Evolutionary conservation across 2,888 invertebrate genomes (phyloP).

Genomic region (Limnephilus auricula): DNA sequence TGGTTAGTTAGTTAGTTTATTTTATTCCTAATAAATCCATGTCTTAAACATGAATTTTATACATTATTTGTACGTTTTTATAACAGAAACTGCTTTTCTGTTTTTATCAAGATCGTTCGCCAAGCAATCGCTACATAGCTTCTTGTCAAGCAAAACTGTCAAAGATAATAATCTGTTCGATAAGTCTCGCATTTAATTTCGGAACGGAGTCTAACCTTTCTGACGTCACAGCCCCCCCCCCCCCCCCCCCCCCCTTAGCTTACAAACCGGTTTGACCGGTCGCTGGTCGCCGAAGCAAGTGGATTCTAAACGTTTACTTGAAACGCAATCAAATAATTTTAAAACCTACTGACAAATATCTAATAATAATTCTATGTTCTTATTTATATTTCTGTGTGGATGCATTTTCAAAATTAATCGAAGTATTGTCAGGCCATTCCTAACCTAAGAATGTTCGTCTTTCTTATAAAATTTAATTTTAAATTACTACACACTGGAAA

Average conservation of each 20-base stretch:
- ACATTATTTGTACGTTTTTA: neutral
- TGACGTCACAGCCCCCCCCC: neutral
- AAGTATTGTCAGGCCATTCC: too few relatives aligned
- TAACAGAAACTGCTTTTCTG: neutral
- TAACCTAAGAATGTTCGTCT: too few relatives aligned
- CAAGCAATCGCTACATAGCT: neutral
- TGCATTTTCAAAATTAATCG: neutral
- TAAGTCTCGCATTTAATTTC: neutral
- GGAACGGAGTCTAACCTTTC: neutral
- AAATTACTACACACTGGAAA: too few relatives aligned
- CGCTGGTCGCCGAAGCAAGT: neutral
- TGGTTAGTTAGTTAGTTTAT: too few relatives aligned
- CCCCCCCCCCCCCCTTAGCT: neutral
- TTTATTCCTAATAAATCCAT: neutral
- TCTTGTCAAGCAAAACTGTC: neutral
- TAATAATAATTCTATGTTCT: neutral
- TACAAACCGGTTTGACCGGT: neutral
- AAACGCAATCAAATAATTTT: neutral
- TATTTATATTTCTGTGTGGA: neutral
- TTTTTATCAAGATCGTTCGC: neutral
- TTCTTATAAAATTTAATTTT: too few relatives aligned
- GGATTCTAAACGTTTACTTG: neutral
- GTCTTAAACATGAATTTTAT: neutral
- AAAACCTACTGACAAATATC: neutral
- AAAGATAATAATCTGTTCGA: neutral